Base-by-base conservation (phyloP, 2,888 invertebrate species). In the Didymodactylos carnosus region DNA sequence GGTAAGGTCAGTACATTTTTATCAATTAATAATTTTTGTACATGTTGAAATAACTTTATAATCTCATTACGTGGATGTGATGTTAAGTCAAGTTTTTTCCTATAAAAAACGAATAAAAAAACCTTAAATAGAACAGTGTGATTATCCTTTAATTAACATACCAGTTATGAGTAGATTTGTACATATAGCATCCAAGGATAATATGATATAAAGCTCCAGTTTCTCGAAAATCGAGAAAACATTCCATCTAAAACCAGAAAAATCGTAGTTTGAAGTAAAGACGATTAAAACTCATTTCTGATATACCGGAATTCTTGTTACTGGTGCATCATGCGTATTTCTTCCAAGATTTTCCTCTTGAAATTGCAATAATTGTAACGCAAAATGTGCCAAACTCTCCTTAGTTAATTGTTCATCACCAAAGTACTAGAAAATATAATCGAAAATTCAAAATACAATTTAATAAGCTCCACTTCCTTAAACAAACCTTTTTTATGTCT, bases 101-200 rank as follows among this genome's bases (percentile, higher is more conserved):
- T 83, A 77, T 49, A 62, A 14, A 19, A 2, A 3, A 62, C 10
- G 3, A 35, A 19, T n/a, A 14, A 35, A 72, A 27, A 35, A 11
- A 6, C n/a, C n/a, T n/a, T n/a, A n/a, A n/a, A n/a, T n/a, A n/a
- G n/a, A n/a, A n/a, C n/a, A n/a, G n/a, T n/a, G 3, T 7, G 19
- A 23, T 35, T 29, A 29, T 10, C 29, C 29, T 69, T 69, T 19
- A 13, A 2, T 43, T 14, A 5, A 76, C 80, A 78, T 78, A 84
- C 89, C 92, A 94, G 83, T 92, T 90, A 85, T 94, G 94, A 84
- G 95, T 95, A 84, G 89, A 90, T 85, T 94, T 93, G 86, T 92
- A 94, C 81, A 91, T 91, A 87, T 90, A 95, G 83, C 92, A 70
- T n/a, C 39, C 25, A 27, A 27, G 27, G 14, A 97, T 88, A 82